Conservation (phyloP, 1,140 invertebrate species). For the Dendrolimus kikuchii region DNA sequence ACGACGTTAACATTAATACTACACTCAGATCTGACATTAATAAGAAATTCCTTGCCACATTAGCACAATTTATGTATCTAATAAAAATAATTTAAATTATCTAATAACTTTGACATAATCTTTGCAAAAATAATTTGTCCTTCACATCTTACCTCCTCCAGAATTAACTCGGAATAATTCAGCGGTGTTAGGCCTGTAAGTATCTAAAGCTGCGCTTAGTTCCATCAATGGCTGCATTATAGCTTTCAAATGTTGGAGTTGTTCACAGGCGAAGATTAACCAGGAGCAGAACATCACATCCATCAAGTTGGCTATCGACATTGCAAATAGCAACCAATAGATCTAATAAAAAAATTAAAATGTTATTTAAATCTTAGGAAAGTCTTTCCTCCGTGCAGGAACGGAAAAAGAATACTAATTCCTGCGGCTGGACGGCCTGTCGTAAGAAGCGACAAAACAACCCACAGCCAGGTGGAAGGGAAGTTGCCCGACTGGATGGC, state of each 20-base stretch:
- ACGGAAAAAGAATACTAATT: no score
- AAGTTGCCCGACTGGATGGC: no score
- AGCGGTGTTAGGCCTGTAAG: conserved; percentile 83
- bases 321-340: conserved; percentile 82
- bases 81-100: neutral
- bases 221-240: conserved; percentile 91
- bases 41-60: no score
- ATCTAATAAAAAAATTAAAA: conserved; percentile 56
- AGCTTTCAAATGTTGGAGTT: conserved; percentile 86
- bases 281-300: conserved; percentile 88
- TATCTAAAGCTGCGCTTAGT: conserved; percentile 84
- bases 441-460: no score
- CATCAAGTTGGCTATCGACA: conserved; percentile 80
- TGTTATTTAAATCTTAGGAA: neutral
- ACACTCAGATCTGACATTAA: no score
- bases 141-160: conserved; percentile 51
- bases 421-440: no score
- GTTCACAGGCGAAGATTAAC: conserved; percentile 87
- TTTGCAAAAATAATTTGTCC: no score
- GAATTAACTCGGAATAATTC: conserved; percentile 80
- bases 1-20: no score
- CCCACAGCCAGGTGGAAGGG: no score
- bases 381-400: no score
- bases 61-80: no score
- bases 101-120: no score